A percentile compares a stretch with the other conserved stretches of the same genome.
Conservation (phyloP, 2,888 invertebrate species). For the Lithophane semibrunnea region DNA sequence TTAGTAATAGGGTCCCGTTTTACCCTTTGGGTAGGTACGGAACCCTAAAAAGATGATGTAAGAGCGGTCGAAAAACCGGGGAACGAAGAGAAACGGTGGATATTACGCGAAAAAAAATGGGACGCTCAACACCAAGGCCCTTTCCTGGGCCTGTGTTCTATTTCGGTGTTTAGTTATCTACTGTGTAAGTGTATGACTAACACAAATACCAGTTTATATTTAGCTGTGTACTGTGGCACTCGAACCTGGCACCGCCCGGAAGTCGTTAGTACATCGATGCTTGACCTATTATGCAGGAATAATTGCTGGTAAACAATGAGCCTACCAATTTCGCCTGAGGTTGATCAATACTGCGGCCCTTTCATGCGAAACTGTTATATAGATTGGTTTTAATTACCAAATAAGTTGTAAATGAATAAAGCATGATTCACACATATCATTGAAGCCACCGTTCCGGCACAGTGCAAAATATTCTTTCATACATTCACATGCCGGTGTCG, state of each 20-base stretch:
- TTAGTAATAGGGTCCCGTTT: too few relatives aligned
- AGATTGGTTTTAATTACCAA: conserved; percentile 48
- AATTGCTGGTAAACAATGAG: conserved; percentile 77
- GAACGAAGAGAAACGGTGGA: conserved; percentile 27
- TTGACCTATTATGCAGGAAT: conserved; percentile 80
- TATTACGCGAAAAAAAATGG: conserved; percentile 60
- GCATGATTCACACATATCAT: too few relatives aligned
- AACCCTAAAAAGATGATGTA: conserved; percentile 25
- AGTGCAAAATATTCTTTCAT: too few relatives aligned
- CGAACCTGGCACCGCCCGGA: conserved; percentile 78
- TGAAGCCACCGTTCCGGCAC: too few relatives aligned
- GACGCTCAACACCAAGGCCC: conserved; percentile 70
- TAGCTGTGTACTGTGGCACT: conserved; percentile 70
- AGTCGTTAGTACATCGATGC: conserved; percentile 78
- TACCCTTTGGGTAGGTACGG: too few relatives aligned
- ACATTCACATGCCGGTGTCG: too few relatives aligned
- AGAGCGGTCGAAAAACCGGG: conserved; percentile 18
- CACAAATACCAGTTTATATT: conserved; percentile 74
- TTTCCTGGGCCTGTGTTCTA: conserved; percentile 69
- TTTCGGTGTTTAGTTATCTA: conserved; percentile 67
- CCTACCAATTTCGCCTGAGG: conserved; percentile 57
- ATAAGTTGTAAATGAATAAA: conserved; percentile 34
- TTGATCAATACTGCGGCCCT: conserved; percentile 46
- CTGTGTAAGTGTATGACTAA: conserved; percentile 70
- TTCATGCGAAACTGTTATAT: conserved; percentile 36